These are phyloP conservation scores for Lepidurus packardi DNA, from an alignment of 1,140 invertebrate genomes.

Conservation along the genomic window DNA sequence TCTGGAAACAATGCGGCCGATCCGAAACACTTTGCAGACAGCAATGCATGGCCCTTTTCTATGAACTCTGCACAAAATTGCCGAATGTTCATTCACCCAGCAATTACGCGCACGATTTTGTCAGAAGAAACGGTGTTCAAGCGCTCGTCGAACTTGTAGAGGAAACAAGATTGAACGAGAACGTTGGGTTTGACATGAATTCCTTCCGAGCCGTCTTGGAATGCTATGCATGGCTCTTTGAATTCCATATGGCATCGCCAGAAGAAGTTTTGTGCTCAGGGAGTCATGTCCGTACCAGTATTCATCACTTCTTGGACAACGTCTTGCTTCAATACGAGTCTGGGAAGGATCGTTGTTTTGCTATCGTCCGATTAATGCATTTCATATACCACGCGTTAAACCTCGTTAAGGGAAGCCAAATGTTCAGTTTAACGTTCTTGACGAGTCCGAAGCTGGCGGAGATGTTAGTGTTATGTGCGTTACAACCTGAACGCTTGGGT, in stretches of 20 bases:
- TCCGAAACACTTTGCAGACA: constrained; percentile 17
- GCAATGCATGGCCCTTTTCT: constrained; percentile 18
- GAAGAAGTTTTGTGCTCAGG: background rate
- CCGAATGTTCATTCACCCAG: background rate
- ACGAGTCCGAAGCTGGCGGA: background rate
- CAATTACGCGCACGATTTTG: background rate
- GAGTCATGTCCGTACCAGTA: background rate
- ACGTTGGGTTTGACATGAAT: background rate
- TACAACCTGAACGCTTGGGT: background rate
- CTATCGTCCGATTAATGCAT: background rate
- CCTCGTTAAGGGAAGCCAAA: background rate
- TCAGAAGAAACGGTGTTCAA: background rate
- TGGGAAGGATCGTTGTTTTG: background rate
- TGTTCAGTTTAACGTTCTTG: background rate
- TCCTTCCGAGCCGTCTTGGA: background rate
- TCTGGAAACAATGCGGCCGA: background rate
- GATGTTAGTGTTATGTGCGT: background rate
- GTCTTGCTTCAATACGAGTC: background rate
- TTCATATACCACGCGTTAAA: background rate
- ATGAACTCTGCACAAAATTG: background rate
- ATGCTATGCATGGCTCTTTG: background rate
- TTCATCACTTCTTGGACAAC: background rate
- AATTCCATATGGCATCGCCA: background rate
- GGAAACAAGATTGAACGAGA: background rate
- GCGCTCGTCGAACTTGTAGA: background rate